A percentile compares a stretch with the other conserved stretches of the same genome.
phyloP scores from a whole-genome alignment of 2,113 vertebrate genomes.

The Tachysurus vachellii region DNA sequence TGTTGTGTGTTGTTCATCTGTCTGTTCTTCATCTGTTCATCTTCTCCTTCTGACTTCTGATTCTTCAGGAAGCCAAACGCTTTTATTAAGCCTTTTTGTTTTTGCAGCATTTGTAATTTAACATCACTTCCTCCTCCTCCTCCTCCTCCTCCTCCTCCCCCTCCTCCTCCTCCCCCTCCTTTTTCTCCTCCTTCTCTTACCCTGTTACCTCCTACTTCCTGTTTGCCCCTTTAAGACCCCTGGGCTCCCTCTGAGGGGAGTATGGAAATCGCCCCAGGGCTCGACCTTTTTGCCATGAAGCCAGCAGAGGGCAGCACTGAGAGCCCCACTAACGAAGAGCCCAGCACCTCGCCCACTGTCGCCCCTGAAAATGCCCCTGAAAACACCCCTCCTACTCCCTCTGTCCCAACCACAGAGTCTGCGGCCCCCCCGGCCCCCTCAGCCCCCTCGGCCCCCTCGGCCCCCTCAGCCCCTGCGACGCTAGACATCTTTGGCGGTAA shows the following conservation, averaged over 20 bases:
- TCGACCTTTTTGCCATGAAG: constrained; percentile 99
- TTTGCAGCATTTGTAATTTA: constrained; percentile 53
- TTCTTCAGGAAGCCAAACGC: constrained; percentile 25
- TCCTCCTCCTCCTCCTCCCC: constrained; percentile 40
- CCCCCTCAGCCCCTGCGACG: constrained; percentile 80
- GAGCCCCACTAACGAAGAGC: constrained; percentile 79
- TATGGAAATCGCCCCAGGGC: constrained; percentile 87
- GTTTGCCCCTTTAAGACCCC: constrained; percentile 87
- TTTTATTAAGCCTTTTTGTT: constrained; percentile 36
- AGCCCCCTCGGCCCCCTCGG: constrained; percentile 73
- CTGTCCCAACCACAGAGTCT: constrained; percentile 73
- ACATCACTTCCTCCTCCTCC: constrained; percentile 47
- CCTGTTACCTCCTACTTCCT: constrained; percentile 53
- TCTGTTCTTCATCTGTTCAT: constrained; percentile 6
- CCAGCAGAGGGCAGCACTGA: constrained; percentile 83
- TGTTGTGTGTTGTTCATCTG: not conserved
- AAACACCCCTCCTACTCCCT: constrained; percentile 78
- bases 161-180: not conserved
- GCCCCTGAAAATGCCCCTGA: constrained; percentile 66
- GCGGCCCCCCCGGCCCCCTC: constrained; percentile 84
- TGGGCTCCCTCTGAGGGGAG: constrained; percentile 97
- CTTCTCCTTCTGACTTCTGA: constrained; percentile 30
- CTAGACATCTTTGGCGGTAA: constrained; percentile 99
- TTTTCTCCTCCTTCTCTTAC: constrained; percentile 46
- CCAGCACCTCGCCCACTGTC: constrained; percentile 68